Evolutionary conservation across 92 coral and sea anemone genomes (phyloP).

Genomic region (Porites evermanni): DNA sequence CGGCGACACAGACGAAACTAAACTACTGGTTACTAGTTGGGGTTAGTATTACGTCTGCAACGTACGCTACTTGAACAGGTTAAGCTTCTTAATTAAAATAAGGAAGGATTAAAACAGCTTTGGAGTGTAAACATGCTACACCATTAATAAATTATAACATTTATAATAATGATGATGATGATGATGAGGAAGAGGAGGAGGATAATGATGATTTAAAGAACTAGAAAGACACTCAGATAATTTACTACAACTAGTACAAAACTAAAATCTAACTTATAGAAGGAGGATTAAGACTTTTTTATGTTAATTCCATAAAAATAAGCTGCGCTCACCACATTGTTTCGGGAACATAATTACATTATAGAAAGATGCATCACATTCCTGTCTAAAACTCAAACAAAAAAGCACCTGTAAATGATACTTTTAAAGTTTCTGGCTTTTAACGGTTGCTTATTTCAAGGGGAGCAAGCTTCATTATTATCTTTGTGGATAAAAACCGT

Average conservation of each 20-base stretch:
- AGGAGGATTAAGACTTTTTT: not conserved
- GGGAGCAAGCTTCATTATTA: too few relatives aligned
- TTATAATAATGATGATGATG: not conserved
- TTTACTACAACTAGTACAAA: not conserved
- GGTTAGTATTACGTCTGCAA: too few relatives aligned
- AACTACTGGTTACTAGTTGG: too few relatives aligned
- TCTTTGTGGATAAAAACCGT: too few relatives aligned
- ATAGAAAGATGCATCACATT: not conserved
- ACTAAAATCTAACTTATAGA: not conserved
- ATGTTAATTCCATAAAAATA: not conserved
- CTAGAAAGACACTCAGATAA: not conserved
- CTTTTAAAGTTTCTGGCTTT: too few relatives aligned
- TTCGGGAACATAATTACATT: not conserved
- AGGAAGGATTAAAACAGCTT: not conserved
- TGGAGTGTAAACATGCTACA: not conserved
- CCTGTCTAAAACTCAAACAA: not conserved
- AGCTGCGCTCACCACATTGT: not conserved
- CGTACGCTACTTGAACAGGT: too few relatives aligned
- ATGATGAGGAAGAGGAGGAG: too few relatives aligned
- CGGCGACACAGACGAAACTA: too few relatives aligned
- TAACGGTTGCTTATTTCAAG: too few relatives aligned
- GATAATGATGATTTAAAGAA: not conserved
- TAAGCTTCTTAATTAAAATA: too few relatives aligned
- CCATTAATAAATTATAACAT: not conserved
- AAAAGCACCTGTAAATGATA: not conserved